Base-by-base conservation (phyloP, 1,140 invertebrate species). In the Lepeophtheirus salmonis region DNA sequence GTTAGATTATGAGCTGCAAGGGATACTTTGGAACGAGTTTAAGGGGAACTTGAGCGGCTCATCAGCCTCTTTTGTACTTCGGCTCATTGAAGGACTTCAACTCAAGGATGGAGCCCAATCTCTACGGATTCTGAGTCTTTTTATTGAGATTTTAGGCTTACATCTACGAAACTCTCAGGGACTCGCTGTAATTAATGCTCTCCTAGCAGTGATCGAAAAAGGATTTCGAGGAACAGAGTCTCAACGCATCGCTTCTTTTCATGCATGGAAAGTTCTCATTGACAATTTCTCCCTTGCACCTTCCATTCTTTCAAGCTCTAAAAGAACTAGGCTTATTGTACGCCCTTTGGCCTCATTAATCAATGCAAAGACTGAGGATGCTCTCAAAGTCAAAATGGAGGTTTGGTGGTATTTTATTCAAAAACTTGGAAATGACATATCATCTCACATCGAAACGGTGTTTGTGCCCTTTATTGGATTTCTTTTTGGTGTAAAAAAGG, bases 251-350 rank as follows among this genome's bases (percentile, higher is more conserved):
- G 22, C 21, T 3, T 14, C 55, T 3, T 57, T 26, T 17, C 16
- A 25, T n/a, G 21, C 26, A 4, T 57, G 55, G 55, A 30, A 26
- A 23, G 25, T 25, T 1, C 55, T 57, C 22, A 57, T 57, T 12
- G 16, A 41, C 12, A 57, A 57, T n/a, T 57, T 57, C 20, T 17
- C 55, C 4, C 23, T 57, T 17, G 25, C 16, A 10, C 23, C 23
- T 16, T 30, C 26, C 23, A 21, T 57, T 12, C 55, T 57, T n/a
- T 23, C 14, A 3, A 24, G 21, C 16, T 21, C 55, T 12, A 25
- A 41, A 10, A 17, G 55, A 16, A 25, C 17, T 21, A 25, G 21
- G 22, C 55, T 57, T n/a, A 57, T 57, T 12, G 16, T 30, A 16
- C 55, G 55, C 16, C 55, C 55, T 12, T 41, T 57, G 22, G n/a